Evolutionary conservation across 1,140 invertebrate species (phyloP).

Genomic region (Lepidurus arcticus): DNA sequence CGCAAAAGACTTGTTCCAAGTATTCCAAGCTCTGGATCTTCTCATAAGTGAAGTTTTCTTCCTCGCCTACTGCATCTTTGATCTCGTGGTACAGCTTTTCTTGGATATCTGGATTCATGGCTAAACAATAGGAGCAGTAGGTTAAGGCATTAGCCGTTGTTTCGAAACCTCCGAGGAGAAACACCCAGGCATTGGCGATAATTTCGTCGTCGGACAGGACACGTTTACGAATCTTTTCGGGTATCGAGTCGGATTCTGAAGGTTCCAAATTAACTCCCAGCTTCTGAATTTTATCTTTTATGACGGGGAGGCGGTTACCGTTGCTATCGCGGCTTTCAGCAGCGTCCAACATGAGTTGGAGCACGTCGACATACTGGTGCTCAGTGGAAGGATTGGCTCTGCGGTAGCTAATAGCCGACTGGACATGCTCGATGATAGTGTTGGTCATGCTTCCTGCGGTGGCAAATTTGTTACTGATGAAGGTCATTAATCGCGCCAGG

Average conservation of each 20-base stretch:
- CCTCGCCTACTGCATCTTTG: slow-evolving; percentile 30
- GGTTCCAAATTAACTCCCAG: slow-evolving; percentile 6
- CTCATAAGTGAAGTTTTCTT: slow-evolving; percentile 33
- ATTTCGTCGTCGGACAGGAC: slow-evolving; percentile 45
- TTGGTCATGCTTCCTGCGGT: slow-evolving; percentile 42
- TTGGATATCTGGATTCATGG: slow-evolving; percentile 48
- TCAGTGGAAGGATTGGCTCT: slow-evolving; percentile 34
- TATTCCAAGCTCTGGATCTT: slow-evolving; percentile 42
- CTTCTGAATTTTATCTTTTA: not conserved
- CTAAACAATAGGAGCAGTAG: slow-evolving; percentile 48
- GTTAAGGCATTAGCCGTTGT: slow-evolving; percentile 49
- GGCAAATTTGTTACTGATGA: slow-evolving; percentile 41
- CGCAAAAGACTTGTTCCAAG: slow-evolving; percentile 46
- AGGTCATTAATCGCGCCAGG: slow-evolving; percentile 38
- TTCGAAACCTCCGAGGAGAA: slow-evolving; percentile 48
- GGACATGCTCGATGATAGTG: slow-evolving; percentile 42
- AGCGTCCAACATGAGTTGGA: slow-evolving; percentile 36
- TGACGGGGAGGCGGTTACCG: slow-evolving; percentile 10
- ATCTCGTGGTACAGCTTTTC: slow-evolving; percentile 43
- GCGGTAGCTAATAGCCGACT: slow-evolving; percentile 39
- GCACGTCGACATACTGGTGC: slow-evolving; percentile 27
- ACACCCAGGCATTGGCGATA: slow-evolving; percentile 46
- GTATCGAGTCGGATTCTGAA: not conserved
- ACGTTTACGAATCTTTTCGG: slow-evolving; percentile 26
- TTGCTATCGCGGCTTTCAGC: slow-evolving; percentile 28